These are phyloP conservation scores for Coptodon rendalli DNA, from an alignment of 2,113 vertebrate species.

Conservation along the genomic window DNA sequence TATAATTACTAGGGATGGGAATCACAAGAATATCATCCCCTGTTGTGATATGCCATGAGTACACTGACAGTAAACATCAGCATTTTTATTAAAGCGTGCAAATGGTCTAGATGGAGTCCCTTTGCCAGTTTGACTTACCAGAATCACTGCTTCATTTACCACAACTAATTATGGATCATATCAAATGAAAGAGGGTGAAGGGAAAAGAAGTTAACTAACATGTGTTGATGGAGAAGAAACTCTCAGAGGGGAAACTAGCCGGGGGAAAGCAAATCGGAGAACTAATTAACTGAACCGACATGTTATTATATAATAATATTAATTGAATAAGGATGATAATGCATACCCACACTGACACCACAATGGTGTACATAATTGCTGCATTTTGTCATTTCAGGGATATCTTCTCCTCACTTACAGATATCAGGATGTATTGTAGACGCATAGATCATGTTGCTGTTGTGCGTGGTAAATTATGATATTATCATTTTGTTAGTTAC, in stretches of 20 bases:
- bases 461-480: fast-evolving
- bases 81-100: background rate
- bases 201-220: background rate
- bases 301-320: background rate
- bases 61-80: background rate
- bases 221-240: background rate
- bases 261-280: background rate
- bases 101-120: background rate
- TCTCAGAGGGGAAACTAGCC: background rate
- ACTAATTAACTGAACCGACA: background rate
- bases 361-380: background rate
- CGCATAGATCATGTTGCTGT: fast-evolving
- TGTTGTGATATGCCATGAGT: background rate
- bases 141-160: background rate
- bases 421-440: background rate
- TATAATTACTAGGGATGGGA: background rate
- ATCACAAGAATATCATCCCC: background rate
- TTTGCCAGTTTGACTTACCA: background rate
- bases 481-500: background rate
- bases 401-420: background rate
- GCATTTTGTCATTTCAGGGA: background rate
- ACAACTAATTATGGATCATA: background rate
- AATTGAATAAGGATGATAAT: background rate
- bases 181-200: background rate
- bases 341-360: background rate